phyloP scores from a whole-genome alignment of 2,888 invertebrate species.

The Bibio marci region DNA sequence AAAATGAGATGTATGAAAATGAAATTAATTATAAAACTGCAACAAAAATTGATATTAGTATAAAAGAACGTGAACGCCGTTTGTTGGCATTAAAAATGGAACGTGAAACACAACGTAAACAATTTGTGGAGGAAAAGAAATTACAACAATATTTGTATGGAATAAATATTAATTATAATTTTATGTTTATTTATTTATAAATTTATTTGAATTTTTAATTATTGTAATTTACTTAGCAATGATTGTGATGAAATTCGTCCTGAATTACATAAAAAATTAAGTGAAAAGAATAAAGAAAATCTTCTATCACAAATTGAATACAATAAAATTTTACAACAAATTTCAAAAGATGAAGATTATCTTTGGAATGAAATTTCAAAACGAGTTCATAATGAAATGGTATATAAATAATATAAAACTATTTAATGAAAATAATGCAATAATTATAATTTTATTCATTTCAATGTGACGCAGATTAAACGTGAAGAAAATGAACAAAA shows the following conservation, averaged over 20 bases:
- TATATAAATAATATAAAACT: neutral
- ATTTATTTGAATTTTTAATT: neutral
- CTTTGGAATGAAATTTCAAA: neutral
- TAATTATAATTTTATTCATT: too few relatives aligned
- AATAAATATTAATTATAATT: too few relatives aligned
- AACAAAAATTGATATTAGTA: neutral
- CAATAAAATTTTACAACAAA: neutral
- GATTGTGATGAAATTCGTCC: neutral
- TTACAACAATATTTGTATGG: neutral
- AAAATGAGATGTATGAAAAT: neutral
- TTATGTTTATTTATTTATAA: neutral
- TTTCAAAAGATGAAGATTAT: neutral
- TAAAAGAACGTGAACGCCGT: neutral
- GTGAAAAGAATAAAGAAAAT: neutral
- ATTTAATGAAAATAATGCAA: neutral
- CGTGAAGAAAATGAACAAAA: neutral
- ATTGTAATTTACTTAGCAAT: neutral
- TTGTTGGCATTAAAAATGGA: neutral
- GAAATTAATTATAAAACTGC: neutral
- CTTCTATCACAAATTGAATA: neutral
- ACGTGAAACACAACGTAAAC: neutral
- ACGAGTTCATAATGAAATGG: neutral
- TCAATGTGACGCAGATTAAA: too few relatives aligned
- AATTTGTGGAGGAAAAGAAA: neutral
- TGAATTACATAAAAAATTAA: neutral